Base-by-base conservation (phyloP, 2,888 invertebrate species). In the Labia minor region DNA sequence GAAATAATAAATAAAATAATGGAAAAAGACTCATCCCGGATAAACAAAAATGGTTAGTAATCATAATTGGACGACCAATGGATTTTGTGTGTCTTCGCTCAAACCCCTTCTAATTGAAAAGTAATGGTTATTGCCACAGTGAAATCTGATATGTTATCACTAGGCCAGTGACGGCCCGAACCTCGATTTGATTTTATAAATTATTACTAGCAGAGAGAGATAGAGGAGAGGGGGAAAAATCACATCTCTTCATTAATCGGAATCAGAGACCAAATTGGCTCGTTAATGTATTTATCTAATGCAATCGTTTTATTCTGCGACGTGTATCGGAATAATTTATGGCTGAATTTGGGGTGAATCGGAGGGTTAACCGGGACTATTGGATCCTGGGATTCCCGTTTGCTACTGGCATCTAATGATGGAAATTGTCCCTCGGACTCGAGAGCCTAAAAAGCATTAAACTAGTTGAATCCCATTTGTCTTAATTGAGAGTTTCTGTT, bases 231-330 rank as follows among this genome's bases (percentile, higher is more conserved):
- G 19, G 14, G 37, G 14, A 61, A 18, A 61, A 61, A 61, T 62
- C 21, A 3, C 21, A 62, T 62, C 21, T 62, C 19, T 62, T 62
- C 21, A 20, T 11, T 20, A 11, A 62, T 11, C 21, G 18, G 62
- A 14, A 10, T 26, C 26, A 26, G 26, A 26, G 26, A 8, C 26
- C 16, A 49, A 49, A 49, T 49, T 49, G 49, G 49, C 49, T 14
- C 49, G 49, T 49, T 49, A 49, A 49, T n/a, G 49, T 49, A 49
- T 49, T 49, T 49, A 49, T 49, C 49, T 49, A 49, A 49, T 49
- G n/a, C 49, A 49, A 16, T 16, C 49, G 49, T 49, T 49, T 49
- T 49, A 49, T 49, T 49, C 16, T 49, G 49, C 49, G 16, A n/a
- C 49, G n/a, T 49, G 3, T 11, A 16, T 49, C n/a, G 16, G 49